phyloP scores from a whole-genome alignment of 2,797 vertebrate genomes.

The Falco naumanni region DNA sequence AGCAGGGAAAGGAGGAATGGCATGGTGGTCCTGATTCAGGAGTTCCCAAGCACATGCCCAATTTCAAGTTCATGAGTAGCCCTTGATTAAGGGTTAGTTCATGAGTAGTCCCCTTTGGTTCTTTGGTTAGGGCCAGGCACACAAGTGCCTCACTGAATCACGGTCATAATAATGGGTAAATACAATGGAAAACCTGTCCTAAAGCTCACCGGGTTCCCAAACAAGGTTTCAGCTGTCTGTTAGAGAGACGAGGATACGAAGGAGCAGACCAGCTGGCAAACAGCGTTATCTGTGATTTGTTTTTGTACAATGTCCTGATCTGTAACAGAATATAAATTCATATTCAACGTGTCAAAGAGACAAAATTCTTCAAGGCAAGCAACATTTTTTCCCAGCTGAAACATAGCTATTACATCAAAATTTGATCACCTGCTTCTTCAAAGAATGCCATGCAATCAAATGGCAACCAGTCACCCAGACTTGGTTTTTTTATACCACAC shows the following conservation, averaged over 20 bases:
- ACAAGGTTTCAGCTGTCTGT: background rate
- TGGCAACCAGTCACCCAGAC: background rate
- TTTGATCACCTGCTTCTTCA: background rate
- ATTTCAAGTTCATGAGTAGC: background rate
- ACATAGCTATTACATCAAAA: background rate
- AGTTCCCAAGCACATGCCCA: background rate
- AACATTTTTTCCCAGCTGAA: background rate
- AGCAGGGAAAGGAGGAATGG: background rate
- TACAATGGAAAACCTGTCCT: background rate
- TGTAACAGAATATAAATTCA: background rate
- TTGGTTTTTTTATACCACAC: background rate
- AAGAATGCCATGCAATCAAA: background rate
- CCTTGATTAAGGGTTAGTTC: background rate
- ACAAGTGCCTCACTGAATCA: rapidly evolving
- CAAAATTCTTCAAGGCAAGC: background rate
- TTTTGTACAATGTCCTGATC: background rate
- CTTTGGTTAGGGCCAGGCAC: background rate
- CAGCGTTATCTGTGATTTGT: rapidly evolving
- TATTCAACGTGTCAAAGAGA: background rate
- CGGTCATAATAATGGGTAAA: background rate
- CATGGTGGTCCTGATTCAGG: background rate
- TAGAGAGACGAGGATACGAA: background rate
- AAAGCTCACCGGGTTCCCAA: background rate
- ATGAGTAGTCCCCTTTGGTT: background rate
- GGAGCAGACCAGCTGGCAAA: background rate